Percentiles rank a stretch among this genome's conserved stretches.
Conservation (phyloP, 2,113 vertebrate species). For the Hoplias malabaricus region DNA sequence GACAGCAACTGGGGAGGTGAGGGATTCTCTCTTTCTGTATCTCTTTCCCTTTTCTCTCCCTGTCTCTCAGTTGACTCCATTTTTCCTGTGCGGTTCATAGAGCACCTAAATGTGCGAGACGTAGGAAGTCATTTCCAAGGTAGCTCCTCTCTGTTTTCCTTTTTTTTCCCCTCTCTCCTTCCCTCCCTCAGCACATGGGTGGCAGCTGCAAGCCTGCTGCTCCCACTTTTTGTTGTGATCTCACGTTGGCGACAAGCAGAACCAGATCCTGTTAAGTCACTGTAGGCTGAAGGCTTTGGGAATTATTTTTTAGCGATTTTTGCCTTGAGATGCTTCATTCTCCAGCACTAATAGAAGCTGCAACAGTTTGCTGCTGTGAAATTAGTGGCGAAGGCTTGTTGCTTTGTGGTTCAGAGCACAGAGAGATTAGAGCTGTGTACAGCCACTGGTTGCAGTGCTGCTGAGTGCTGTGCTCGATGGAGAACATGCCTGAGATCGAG, state of each 20-base stretch:
- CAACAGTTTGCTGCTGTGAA: not conserved
- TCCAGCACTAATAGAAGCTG: not conserved
- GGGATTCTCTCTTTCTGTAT: conserved; percentile 19
- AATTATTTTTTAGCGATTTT: not conserved
- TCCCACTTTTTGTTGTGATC: conserved; percentile 37
- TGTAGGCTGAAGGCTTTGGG: not conserved
- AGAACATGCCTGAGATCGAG: not conserved
- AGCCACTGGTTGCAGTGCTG: not conserved
- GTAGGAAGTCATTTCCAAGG: conserved; percentile 73
- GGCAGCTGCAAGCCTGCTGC: conserved; percentile 65
- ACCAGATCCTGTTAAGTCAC: conserved; percentile 9
- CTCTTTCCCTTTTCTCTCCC: not conserved
- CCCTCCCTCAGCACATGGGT: conserved; percentile 51
- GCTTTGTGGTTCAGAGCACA: not conserved
- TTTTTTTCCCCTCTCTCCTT: conserved; percentile 2
- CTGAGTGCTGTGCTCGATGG: not conserved
- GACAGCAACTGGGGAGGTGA: conserved; percentile 91
- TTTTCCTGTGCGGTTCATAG: not conserved
- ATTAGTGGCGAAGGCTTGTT: not conserved
- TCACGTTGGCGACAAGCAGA: not conserved
- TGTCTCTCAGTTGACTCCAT: not conserved
- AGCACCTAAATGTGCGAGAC: too few species aligned
- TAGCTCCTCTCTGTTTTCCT: conserved; percentile 41
- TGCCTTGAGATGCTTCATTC: not conserved
- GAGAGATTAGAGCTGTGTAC: not conserved